Conservation (phyloP, 2,797 vertebrate species). For the Paedocypris micromegethes region DNA sequence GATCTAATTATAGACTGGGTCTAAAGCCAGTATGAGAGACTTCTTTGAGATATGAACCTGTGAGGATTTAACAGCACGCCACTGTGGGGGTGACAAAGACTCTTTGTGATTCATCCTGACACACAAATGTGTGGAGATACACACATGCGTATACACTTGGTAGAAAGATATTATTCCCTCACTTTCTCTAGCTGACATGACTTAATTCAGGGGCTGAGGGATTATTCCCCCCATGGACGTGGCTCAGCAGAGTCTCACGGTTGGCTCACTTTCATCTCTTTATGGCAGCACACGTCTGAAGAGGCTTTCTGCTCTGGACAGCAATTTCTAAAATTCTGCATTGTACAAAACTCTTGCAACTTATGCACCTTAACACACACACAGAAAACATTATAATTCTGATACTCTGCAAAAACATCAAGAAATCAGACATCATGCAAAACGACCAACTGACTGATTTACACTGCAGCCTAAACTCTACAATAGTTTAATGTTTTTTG, state of each 20-base stretch:
- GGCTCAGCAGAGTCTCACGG: conserved; percentile 16
- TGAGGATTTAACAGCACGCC: conserved; percentile 37
- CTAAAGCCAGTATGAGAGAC: conserved; percentile 36
- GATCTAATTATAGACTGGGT: conserved; percentile 42
- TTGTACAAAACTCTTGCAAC: not conserved
- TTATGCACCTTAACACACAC: not conserved
- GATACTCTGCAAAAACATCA: not conserved
- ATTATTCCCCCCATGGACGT: conserved; percentile 13
- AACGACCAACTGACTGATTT: no score
- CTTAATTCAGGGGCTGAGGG: conserved; percentile 3
- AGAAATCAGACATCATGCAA: no score
- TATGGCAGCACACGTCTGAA: not conserved
- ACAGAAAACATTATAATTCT: not conserved
- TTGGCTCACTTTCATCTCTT: conserved; percentile 25
- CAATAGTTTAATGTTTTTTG: no score
- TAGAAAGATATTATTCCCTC: not conserved
- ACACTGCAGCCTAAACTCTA: no score
- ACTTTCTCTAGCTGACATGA: conserved; percentile 3
- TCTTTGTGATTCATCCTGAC: conserved; percentile 21
- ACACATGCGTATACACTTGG: conserved; percentile 1
- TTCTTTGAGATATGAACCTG: conserved; percentile 25
- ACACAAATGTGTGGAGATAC: conserved; percentile 3
- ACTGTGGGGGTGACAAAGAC: conserved; percentile 26
- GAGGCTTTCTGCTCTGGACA: not conserved
- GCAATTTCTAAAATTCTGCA: not conserved